These are phyloP conservation scores for Percopsis omiscomaycus DNA, from an alignment of 2,797 vertebrate genomes.

Conservation along the genomic window DNA sequence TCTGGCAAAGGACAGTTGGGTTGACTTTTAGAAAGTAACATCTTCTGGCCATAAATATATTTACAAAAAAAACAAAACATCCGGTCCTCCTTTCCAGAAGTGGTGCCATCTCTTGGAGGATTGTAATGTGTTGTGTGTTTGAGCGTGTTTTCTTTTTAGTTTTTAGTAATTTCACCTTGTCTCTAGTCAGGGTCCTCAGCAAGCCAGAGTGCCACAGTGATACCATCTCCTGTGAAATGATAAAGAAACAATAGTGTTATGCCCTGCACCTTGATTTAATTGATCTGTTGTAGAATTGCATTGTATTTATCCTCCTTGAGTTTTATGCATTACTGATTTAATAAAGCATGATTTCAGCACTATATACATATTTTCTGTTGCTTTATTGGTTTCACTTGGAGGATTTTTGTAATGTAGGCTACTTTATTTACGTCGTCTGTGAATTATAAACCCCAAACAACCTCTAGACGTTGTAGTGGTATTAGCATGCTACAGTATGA, in stretches of 20 bases:
- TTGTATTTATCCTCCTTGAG: slow-evolving; percentile 88
- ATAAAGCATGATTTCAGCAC: slow-evolving; percentile 99
- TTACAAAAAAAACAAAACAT: slow-evolving; percentile 52
- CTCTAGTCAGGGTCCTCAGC: slow-evolving; percentile 77
- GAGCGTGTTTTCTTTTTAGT: slow-evolving; percentile 89
- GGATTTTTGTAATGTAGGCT: too few relatives aligned
- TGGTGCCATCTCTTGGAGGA: slow-evolving; percentile 88
- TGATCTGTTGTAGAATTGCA: slow-evolving; percentile 83
- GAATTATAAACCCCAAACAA: too few relatives aligned
- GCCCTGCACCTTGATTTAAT: slow-evolving; percentile 81
- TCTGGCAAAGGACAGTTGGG: slow-evolving; percentile 81
- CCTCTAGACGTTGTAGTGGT: too few relatives aligned
- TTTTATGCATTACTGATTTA: slow-evolving; percentile 86
- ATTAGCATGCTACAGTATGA: too few relatives aligned
- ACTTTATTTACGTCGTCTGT: too few relatives aligned
- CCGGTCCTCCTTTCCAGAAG: slow-evolving; percentile 82
- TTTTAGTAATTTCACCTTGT: slow-evolving; percentile 79
- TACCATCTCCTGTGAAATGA: slow-evolving; percentile 74
- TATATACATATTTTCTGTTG: slow-evolving; percentile 55
- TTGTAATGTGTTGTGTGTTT: slow-evolving; percentile 79
- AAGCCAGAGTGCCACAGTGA: slow-evolving; percentile 75
- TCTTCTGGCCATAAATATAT: slow-evolving; percentile 83
- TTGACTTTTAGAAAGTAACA: slow-evolving; percentile 78
- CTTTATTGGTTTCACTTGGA: slow-evolving; percentile 1
- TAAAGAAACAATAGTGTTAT: slow-evolving; percentile 50